Percentiles rank a stretch among this genome's conserved stretches.
Conservation (phyloP, 2,797 vertebrate genomes). For the Propithecus perrieri region DNA sequence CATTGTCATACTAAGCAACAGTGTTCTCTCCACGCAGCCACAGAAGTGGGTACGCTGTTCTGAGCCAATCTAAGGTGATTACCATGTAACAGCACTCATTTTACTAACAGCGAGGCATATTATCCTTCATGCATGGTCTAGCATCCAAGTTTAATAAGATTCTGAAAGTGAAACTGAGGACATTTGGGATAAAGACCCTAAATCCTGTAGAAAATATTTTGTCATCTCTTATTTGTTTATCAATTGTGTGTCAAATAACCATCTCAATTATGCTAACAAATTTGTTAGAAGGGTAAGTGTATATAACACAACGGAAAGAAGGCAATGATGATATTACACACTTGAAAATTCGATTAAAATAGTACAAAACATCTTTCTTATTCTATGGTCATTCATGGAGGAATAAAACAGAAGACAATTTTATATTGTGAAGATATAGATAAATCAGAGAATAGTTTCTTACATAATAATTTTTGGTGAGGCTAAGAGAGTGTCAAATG, state of each 20-base stretch:
- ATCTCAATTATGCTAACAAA: not conserved
- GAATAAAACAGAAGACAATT: not conserved
- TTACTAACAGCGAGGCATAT: conserved; percentile 75
- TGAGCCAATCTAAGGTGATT: conserved; percentile 79
- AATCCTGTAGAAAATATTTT: conserved; percentile 44
- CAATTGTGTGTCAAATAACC: conserved; percentile 1
- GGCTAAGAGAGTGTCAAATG: not conserved
- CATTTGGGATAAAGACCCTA: conserved; percentile 64
- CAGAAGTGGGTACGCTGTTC: conserved; percentile 76
- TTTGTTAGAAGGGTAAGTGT: conserved; percentile 11
- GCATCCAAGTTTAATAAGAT: conserved; percentile 72
- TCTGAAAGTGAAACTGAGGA: conserved; percentile 75
- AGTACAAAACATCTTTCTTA: not conserved
- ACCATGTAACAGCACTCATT: conserved; percentile 70
- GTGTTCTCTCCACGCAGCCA: conserved; percentile 58
- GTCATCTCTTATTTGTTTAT: conserved; percentile 39
- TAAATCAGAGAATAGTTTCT: not conserved
- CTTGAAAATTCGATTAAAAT: not conserved
- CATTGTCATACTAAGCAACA: conserved; percentile 73
- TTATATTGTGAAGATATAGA: not conserved
- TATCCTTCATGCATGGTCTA: conserved; percentile 77
- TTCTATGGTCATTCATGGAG: not conserved
- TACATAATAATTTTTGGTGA: not conserved
- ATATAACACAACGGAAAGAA: not conserved
- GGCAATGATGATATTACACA: not conserved